Conservation (phyloP, 2,797 vertebrate genomes). For the Anguilla pacifica region DNA sequence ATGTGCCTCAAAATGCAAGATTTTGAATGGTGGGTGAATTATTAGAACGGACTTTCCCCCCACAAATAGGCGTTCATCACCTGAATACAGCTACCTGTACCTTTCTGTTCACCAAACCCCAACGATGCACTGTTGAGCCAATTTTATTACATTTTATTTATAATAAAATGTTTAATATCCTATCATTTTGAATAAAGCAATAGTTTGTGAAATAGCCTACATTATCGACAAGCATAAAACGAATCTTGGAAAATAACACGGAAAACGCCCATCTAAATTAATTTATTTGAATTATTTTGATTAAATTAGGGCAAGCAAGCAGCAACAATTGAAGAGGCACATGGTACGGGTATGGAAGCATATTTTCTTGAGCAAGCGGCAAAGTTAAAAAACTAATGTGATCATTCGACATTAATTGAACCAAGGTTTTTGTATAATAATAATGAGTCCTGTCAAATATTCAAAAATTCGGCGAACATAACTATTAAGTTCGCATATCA, state of each 20-base stretch:
- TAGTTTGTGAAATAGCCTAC: neutral
- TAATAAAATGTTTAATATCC: neutral
- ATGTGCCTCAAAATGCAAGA: neutral
- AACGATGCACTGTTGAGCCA: neutral
- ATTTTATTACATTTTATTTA: neutral
- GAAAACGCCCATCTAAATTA: neutral
- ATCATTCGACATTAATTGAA: neutral
- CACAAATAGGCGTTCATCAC: neutral
- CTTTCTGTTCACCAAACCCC: neutral
- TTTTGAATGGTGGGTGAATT: neutral
- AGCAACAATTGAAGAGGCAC: neutral
- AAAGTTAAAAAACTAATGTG: neutral
- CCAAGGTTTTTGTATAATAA: neutral
- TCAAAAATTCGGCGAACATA: neutral
- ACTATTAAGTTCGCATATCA: neutral
- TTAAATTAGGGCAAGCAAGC: neutral
- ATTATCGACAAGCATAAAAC: neutral
- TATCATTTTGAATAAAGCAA: neutral
- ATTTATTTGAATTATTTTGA: neutral
- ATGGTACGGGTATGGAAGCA: neutral
- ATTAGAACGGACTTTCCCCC: neutral
- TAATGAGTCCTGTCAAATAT: neutral
- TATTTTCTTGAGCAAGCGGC: neutral
- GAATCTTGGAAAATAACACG: neutral
- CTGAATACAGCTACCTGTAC: neutral